Base-by-base conservation (phyloP, 2,797 vertebrate genomes). In the Distichodus sexfasciatus region DNA sequence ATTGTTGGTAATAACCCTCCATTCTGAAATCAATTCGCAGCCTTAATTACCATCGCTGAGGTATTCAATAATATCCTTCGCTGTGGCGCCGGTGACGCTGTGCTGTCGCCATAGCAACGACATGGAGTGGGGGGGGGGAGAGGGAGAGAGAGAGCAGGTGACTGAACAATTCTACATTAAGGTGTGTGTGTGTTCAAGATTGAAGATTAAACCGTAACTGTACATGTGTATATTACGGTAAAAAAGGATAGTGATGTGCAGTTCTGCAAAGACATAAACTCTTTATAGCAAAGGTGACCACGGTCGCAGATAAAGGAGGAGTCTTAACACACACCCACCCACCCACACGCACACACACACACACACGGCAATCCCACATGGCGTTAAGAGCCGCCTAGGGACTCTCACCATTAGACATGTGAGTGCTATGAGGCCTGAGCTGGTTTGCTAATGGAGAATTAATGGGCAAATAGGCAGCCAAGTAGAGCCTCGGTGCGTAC, bases 381-480 rank as follows among this genome's bases (percentile, higher is more conserved):
- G 28, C 59, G 59, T 33, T 47, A n/a, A 46, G 28, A 29, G 72
- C 47, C 58, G 64, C 68, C 61, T 41, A 31, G 54, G 57, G 66
- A 70, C 60, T 51, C 40, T 38, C n/a, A 31, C 33, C 62, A 61
- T 74, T 68, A 76, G 60, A 36, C 38, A 12, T 15, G 10, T 15
- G 61, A 60, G 63, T 68, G 74, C 57, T 43, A 44, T 57, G 36
- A 43, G 40, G 74, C 78, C 71, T 75, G 81, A 77, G 82, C 81
- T 79, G 74, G 72, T 79, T 15, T 50, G 55, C 82, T 88, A 89
- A 90, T 87, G 86, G 84, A 84, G 82, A 82, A 83, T 81, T 90
- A 87, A 90, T 87, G 81, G 84, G 74, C 78, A 74, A 51, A 76
- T 76, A 85, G 85, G 86, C 82, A 86, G 80, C 78, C 78, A 47